Evolutionary conservation across 2,797 vertebrate genomes (phyloP), one percentile per base, ranked within the genome.

Genomic region (Amblyopsis hoosieri): DNA sequence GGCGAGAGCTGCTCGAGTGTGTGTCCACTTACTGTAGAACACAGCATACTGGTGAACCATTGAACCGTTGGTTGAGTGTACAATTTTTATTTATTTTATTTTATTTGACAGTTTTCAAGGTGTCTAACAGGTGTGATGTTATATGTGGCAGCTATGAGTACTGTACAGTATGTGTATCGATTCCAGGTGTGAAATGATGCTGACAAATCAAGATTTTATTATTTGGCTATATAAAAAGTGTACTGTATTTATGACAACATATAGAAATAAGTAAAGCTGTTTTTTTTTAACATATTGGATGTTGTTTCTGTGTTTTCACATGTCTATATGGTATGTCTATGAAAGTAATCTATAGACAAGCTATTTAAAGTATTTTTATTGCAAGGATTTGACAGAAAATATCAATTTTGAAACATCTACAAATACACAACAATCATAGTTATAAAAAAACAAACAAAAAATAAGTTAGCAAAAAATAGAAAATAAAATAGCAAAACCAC

Each of bases 391-490:
- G 71, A 82, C 75, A 71, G 79, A 78, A 90, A 85, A 83, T 82
- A 82, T 86, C 60, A 82, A 74, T 72, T 86, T 78, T 58, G 66
- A 56, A 89, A 87, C 79, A 86, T 90, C 85, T 93, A 90, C 84
- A 92, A 92, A 94, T 91, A 94, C 94, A 94, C 94, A 93, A 93
- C 89, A 94, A 96, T 96, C 84, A 93, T 93, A 94, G 92, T 95
- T 92, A 86, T 94, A 95, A 95, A 96, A 96, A 94, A 89, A 92
- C 91, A 90, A 93, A 14, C 42, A 37, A 37, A 89, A 88, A 99
- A 99, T 98, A 99, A 99, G 88, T 98, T 97, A 98, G 93, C 80
- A 89, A 88, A 94, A 94, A 95, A 93, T 92, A 94, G 80, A 91
- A 91, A 93, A 91, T 92, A 93, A 93, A 93, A 93, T 92, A 85